Percentiles rank a stretch among this genome's conserved stretches.
Evolutionary conservation across 2,888 invertebrate species (phyloP).

Genomic region (Galeopsomyia nigrocyanea): DNA sequence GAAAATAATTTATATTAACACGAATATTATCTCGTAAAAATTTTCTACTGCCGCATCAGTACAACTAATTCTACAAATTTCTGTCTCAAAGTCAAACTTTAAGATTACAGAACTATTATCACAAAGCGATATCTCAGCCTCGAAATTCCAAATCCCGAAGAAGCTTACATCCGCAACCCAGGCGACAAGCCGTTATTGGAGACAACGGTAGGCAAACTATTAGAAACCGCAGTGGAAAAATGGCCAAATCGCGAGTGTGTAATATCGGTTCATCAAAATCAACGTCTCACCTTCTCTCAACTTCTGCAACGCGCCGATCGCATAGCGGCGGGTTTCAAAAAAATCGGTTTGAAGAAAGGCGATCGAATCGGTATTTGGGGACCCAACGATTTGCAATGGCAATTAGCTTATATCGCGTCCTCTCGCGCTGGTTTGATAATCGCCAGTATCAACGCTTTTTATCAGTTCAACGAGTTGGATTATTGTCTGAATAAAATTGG

Average conservation of each 20-base stretch:
- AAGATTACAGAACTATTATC: too few relatives aligned
- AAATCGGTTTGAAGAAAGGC: conserved; percentile 78
- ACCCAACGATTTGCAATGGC: conserved; percentile 85
- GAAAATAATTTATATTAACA: too few relatives aligned
- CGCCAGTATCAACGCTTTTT: conserved; percentile 85
- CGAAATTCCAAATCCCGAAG: too few relatives aligned
- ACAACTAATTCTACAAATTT: too few relatives aligned
- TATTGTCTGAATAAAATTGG: conserved; percentile 81
- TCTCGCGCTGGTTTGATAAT: conserved; percentile 80
- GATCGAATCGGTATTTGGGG: conserved; percentile 86
- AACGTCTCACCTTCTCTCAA: conserved; percentile 71
- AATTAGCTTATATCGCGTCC: conserved; percentile 78
- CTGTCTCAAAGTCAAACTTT: too few relatives aligned
- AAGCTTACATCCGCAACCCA: conserved; percentile 70
- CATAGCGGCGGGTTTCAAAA: conserved; percentile 80
- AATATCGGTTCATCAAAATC: conserved; percentile 71
- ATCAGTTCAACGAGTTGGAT: conserved; percentile 77
- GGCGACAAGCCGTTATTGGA: conserved; percentile 71
- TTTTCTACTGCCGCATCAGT: too few relatives aligned
- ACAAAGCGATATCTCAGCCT: too few relatives aligned
- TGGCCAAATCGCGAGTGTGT: conserved; percentile 73
- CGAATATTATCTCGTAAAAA: too few relatives aligned
- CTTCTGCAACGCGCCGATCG: conserved; percentile 76
- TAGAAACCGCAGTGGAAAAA: conserved; percentile 71
- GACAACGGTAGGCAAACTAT: conserved; percentile 73